Evolutionary conservation across 2,888 invertebrate species (phyloP).

Genomic region (Choristoneura rosaceana): DNA sequence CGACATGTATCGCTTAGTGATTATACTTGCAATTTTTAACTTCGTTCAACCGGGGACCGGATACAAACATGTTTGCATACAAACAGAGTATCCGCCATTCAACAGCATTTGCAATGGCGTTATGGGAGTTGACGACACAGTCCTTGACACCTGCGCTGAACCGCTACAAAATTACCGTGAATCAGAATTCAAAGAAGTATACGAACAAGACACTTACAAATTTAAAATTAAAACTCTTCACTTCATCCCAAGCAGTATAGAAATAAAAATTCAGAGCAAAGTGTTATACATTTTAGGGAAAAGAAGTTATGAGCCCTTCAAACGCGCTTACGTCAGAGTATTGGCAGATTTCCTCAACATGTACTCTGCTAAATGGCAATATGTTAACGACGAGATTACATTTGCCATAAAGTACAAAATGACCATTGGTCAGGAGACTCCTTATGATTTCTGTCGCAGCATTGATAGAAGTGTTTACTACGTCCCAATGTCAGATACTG

Average conservation of each 20-base stretch:
- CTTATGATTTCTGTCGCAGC: not conserved
- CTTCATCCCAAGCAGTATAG: constrained; percentile 18
- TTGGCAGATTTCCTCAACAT: constrained; percentile 13
- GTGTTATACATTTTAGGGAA: constrained; percentile 25
- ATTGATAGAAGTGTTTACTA: constrained; percentile 5
- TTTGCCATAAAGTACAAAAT: constrained; percentile 20
- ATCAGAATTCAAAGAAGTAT: constrained; percentile 5
- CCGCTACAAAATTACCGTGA: no score
- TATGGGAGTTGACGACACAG: constrained; percentile 13
- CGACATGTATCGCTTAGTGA: constrained; percentile 18
- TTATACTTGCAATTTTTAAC: constrained; percentile 19
- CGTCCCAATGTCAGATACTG: constrained; percentile 5
- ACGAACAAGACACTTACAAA: constrained; percentile 19
- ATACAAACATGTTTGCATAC: no score
- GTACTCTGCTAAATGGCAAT: constrained; percentile 19
- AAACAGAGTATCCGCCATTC: no score
- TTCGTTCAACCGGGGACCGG: no score
- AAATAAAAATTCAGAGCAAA: constrained; percentile 29
- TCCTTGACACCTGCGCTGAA: constrained; percentile 14
- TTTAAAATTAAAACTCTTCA: constrained; percentile 3
- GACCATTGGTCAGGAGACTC: not conserved
- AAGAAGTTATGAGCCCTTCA: constrained; percentile 5
- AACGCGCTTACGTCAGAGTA: constrained; percentile 16
- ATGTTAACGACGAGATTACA: constrained; percentile 7
- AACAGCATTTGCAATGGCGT: no score